Evolutionary conservation across 2,113 vertebrate genomes (phyloP), one percentile per base, ranked within the genome.

Genomic region (Corythornis madagascariensis): DNA sequence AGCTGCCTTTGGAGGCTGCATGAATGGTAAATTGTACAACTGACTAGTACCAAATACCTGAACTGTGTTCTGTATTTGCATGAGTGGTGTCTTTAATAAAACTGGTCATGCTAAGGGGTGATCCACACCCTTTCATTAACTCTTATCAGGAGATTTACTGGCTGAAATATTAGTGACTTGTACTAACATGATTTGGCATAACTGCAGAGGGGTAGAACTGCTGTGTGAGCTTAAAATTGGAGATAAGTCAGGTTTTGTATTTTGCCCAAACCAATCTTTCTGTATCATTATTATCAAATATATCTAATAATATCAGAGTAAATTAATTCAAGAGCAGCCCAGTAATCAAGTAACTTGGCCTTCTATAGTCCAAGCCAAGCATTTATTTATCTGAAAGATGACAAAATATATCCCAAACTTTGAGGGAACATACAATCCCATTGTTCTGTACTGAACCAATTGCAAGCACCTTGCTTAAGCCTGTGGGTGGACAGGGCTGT

Each of bases 351-450:
- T 43, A 69, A 38, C 45, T 33, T 19, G 89, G 21, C 53, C 13
- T 88, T 64, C 48, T 43, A 16, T 80, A 86, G 67, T 48, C 52
- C 7, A 5, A 89, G 87, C 17, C 33, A 76, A 92, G 52, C n/a
- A 76, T 92, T 95, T 88, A 93, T 91, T 95, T 83, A 87, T 88
- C 60, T 65, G 45, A 40, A n/a, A 74, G 16, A 48, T 43, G 28
- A 70, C 67, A 93, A 88, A 86, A 63, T 57, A 76, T 3, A 60
- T 25, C 43, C 20, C 59, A 42, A 1, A 31, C 13, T 74, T 63
- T 35, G 43, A 66, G 24, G 50, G 31, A 69, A 59, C 8, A 4
- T 22, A 8, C 3, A 73, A 50, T 56, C 55, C 16, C 25, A 33
- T 55, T 7, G 25, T 80, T 94, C n/a, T 35, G 7, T 56, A 35